Evolutionary conservation across 2,797 vertebrate species (phyloP), one percentile per base, ranked within the genome.

Genomic region (Eidolon dupreanum): DNA sequence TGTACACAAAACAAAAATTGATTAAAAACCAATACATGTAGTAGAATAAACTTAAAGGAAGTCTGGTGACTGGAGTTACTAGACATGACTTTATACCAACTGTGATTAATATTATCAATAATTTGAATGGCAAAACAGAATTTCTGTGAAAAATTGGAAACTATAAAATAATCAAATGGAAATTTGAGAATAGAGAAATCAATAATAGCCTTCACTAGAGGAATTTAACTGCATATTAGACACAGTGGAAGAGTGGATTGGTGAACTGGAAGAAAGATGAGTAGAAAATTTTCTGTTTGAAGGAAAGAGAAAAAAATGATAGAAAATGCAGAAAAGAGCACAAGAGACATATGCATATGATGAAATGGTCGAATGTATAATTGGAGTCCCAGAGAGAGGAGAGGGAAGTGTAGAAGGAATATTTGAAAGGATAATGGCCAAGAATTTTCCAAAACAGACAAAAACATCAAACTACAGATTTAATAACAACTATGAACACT

Each of bases 131-230:
- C 3, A 55, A 22, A 66, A 63, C 3, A 75, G 59, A 90, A 75
- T 66, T 79, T 66, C 57, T 70, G 19, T 63, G 51, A 5, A 65
- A 36, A 79, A 59, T 10, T 66, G 1, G 41, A 73, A 93, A 75
- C 36, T 12, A 31, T 49, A n/a, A 85, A 78, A 33, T 91, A 95
- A 63, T 66, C 31, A 87, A 88, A 59, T 86, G 61, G 49, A 86
- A 86, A 78, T 66, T 68, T 66, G 68, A 85, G 43, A 89, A 79
- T 13, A 85, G 83, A 78, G 68, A 78, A 91, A 79, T 85, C 66
- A 63, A n/a, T 84, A 84, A 88, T 43, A 88, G 28, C 49, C 71
- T 91, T 68, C 33, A 77, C 13, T 6, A 61, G 31, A 79, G 19
- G 16, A 36, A n/a, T 84, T 91, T 65, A 85, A 46, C 12, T 55